phyloP scores from a whole-genome alignment of 2,113 vertebrate genomes.

The Notothenia coriiceps region DNA sequence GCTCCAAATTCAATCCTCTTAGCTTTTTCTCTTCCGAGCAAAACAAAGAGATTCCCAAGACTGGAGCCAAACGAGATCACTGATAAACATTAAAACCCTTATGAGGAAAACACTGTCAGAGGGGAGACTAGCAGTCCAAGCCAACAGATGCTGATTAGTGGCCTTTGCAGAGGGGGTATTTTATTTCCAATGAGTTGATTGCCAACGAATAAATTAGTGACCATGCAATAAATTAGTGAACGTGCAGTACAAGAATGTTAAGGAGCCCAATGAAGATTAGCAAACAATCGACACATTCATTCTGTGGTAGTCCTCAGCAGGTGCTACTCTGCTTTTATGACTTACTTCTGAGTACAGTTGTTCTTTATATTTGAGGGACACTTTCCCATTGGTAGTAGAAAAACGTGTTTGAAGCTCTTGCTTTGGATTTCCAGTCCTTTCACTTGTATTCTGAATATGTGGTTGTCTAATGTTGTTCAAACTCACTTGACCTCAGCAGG shows the following conservation, averaged over 20 bases:
- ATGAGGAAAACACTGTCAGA: conserved; percentile 55
- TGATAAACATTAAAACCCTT: conserved; percentile 64
- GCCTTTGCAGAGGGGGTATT: conserved; percentile 38
- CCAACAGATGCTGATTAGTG: conserved; percentile 62
- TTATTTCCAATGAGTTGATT: conserved; percentile 34
- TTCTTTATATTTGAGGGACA: background rate
- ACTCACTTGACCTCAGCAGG: background rate
- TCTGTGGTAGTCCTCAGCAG: conserved; percentile 39
- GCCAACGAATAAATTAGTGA: conserved; percentile 58
- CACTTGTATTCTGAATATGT: background rate
- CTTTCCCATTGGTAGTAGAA: background rate
- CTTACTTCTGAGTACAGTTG: background rate
- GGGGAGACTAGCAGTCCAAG: conserved; percentile 26
- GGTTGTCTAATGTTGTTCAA: background rate
- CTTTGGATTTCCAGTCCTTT: background rate
- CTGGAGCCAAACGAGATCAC: conserved; percentile 59
- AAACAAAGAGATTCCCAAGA: conserved; percentile 63
- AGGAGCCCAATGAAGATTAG: conserved; percentile 52
- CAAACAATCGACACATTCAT: conserved; percentile 46
- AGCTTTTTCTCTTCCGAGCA: conserved; percentile 53
- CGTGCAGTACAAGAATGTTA: conserved; percentile 44
- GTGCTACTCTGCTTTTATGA: conserved; percentile 29
- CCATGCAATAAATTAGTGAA: conserved; percentile 43
- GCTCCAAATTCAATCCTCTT: conserved; percentile 62
- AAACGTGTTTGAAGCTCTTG: background rate